These are phyloP conservation scores for Crocuta crocuta DNA, from an alignment of 2,113 vertebrate genomes.

Conservation along the genomic window DNA sequence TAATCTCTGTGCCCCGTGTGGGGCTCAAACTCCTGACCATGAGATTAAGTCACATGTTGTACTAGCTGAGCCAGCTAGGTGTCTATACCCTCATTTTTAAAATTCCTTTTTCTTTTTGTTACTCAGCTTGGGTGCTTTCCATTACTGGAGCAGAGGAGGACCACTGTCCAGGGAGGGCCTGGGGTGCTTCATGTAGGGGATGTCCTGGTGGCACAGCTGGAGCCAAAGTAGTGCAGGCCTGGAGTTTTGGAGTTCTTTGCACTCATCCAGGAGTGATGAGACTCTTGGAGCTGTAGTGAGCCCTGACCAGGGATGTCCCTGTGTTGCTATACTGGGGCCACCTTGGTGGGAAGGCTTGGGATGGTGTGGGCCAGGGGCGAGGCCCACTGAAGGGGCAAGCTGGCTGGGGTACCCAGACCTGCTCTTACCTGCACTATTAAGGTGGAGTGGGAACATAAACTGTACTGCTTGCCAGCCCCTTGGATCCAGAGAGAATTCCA, in stretches of 20 bases:
- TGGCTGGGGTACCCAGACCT: background rate
- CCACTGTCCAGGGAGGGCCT: too few species aligned
- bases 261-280: background rate
- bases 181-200: too few species aligned
- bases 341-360: background rate
- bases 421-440: background rate
- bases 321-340: background rate
- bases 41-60: too few species aligned
- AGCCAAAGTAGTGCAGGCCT: too few species aligned
- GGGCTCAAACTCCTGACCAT: too few species aligned
- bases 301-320: background rate
- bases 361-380: background rate
- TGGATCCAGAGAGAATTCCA: background rate
- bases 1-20: too few species aligned
- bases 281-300: background rate
- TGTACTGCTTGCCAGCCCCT: background rate
- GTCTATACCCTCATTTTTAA: too few species aligned
- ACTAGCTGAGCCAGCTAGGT: too few species aligned
- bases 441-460: background rate
- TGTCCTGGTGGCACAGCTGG: too few species aligned
- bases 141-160: too few species aligned
- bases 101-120: too few species aligned
- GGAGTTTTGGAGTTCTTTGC: background rate
- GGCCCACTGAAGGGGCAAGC: background rate
- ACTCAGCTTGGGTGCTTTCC: too few species aligned